Conservation (phyloP, 2,797 vertebrate species). For the Sebastes elongatus region DNA sequence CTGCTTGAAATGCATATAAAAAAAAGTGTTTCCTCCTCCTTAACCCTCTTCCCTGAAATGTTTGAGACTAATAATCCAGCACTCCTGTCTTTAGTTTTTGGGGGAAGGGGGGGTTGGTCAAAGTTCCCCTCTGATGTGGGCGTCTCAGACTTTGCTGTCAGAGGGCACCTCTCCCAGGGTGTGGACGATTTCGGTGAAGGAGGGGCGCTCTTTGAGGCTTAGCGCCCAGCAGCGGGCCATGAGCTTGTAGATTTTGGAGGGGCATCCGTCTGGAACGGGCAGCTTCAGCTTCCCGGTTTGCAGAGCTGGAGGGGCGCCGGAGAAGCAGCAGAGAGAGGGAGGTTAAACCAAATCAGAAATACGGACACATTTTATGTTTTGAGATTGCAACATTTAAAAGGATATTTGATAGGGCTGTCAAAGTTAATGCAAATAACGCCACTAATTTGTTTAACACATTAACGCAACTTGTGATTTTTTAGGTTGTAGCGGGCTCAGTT, state of each 20-base stretch:
- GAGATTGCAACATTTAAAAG: too few relatives aligned
- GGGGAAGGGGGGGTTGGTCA: constrained; percentile 24
- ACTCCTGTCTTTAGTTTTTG: constrained; percentile 67
- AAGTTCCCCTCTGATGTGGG: constrained; percentile 21
- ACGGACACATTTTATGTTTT: not conserved
- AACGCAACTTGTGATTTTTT: too few relatives aligned
- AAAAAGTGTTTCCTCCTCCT: constrained; percentile 57
- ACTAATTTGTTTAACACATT: accelerated
- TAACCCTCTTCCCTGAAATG: constrained; percentile 80
- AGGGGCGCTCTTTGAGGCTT: constrained; percentile 94
- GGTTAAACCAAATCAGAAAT: not conserved
- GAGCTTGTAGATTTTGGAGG: constrained; percentile 91
- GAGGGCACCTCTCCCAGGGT: constrained; percentile 86
- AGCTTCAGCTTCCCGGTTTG: constrained; percentile 89
- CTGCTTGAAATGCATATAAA: constrained; percentile 69
- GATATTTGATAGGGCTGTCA: too few relatives aligned
- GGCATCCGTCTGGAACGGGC: constrained; percentile 88
- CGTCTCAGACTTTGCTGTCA: constrained; percentile 91
- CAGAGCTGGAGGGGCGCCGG: constrained; percentile 81
- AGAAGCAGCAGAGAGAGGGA: not conserved
- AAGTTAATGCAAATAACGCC: too few relatives aligned
- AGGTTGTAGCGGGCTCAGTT: too few relatives aligned
- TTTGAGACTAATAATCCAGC: constrained; percentile 76
- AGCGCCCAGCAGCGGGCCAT: constrained; percentile 94
- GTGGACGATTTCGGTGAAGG: constrained; percentile 91